Evolutionary conservation across 1,140 invertebrate genomes (phyloP), one percentile per base, ranked within the genome.

Genomic region (Hycleus cichorii): DNA sequence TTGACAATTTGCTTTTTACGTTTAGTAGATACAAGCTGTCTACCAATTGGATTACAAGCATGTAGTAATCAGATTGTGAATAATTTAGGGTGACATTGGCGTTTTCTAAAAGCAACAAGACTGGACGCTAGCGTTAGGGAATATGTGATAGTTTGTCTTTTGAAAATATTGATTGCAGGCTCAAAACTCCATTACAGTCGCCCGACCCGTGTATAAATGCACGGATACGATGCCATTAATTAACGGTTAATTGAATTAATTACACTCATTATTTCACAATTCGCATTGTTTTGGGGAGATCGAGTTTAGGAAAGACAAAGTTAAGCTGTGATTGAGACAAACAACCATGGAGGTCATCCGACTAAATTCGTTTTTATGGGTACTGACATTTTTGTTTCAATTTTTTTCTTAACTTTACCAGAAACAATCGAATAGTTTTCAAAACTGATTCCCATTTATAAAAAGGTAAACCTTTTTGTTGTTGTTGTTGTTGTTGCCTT

Each of bases 191-290:
- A 75, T 74, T 75, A 74, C 59, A 65, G 54, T 58, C 59, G 57
- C 63, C 68, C 62, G 56, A 63, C 63, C 66, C 69, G 66, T 69
- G 68, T 68, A 71, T 72, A 42, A n/a, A 72, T 72, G 71, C 74
- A 72, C 66, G 66, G 66, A 69, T 69, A 71, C 69, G 67, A 66
- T 62, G 67, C 72, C 73, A 74, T 74, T 73, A 73, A 75, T 75
- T 75, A 74, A 74, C 73, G 72, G 71, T 75, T 75, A 74, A 75
- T 75, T 75, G 74, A 74, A 75, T 75, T 75, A 75, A 75, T 75
- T 73, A 68, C 72, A 61, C 67, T 74, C 71, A 74, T 75, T 74
- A 75, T 74, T 75, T 71, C 64, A 64, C 70, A 70, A 73, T 70
- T 71, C 60, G 68, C 65, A 67, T 66, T 68, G 66, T 67, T 69